A percentile compares a stretch with the other conserved stretches of the same genome.
These are phyloP conservation scores for Meiosimyza decipiens DNA, from an alignment of 2,888 invertebrate genomes.

Conservation along the genomic window DNA sequence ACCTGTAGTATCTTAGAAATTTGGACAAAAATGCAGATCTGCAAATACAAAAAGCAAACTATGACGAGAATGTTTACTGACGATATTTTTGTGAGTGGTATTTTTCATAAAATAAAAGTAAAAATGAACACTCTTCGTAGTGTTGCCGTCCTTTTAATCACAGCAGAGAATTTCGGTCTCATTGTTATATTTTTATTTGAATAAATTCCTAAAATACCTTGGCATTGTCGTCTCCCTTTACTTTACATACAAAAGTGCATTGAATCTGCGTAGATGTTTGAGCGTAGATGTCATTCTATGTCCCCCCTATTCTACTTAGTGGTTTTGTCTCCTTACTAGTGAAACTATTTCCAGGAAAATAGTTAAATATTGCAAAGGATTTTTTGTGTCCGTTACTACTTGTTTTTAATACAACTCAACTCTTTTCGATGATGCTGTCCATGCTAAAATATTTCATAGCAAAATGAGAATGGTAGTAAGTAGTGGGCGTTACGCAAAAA, in stretches of 20 bases:
- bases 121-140: too few species aligned
- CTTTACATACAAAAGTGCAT: not conserved
- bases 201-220: slow-evolving; percentile 24
- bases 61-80: too few species aligned
- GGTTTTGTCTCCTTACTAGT: not conserved
- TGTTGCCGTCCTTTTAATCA: not conserved
- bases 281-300: not conserved
- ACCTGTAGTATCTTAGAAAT: too few species aligned
- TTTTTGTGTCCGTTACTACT: not conserved
- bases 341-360: slow-evolving; percentile 27
- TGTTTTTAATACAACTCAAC: slow-evolving; percentile 18
- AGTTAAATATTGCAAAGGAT: not conserved
- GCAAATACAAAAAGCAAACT: too few species aligned
- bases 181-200: slow-evolving; percentile 9
- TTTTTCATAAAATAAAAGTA: too few species aligned
- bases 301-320: not conserved
- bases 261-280: slow-evolving; percentile 23
- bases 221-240: not conserved
- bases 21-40: too few species aligned
- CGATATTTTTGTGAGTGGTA: too few species aligned
- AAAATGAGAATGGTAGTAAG: not conserved
- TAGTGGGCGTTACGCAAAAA: not conserved
- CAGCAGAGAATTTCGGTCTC: not conserved
- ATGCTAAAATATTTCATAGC: not conserved
- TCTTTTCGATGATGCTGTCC: slow-evolving; percentile 15